Evolutionary conservation across 2,888 invertebrate species (phyloP).

Genomic region (Marasmarcha lunaedactyla): DNA sequence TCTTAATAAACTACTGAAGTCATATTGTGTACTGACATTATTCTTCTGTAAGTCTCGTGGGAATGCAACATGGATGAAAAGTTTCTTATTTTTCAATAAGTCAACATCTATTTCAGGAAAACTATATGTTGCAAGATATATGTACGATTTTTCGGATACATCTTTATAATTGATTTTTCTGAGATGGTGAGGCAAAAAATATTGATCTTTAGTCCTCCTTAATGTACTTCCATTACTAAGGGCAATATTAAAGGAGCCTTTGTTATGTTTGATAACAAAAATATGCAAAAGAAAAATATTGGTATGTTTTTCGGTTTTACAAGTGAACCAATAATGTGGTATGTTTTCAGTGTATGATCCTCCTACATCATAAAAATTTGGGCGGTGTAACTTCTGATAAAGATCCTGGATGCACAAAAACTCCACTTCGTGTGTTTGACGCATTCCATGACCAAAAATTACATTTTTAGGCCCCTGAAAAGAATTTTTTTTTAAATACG

Average conservation of each 20-base stretch:
- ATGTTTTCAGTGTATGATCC: conserved; percentile 42
- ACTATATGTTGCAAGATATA: conserved; percentile 40
- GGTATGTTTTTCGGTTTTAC: conserved; percentile 35
- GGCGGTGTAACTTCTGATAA: conserved; percentile 42
- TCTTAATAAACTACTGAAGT: conserved; percentile 33
- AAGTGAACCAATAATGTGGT: conserved; percentile 46
- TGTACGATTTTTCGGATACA: conserved; percentile 17
- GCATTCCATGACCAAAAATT: conserved; percentile 32
- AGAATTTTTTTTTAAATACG: too few relatives aligned
- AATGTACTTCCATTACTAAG: conserved; percentile 21
- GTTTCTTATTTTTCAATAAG: conserved; percentile 31
- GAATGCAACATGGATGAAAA: conserved; percentile 38
- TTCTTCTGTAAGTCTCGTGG: conserved; percentile 19
- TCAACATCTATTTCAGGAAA: conserved; percentile 42
- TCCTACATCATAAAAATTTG: conserved; percentile 49
- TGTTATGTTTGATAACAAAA: conserved; percentile 36
- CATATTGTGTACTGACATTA: conserved; percentile 30
- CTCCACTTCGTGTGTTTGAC: conserved; percentile 37
- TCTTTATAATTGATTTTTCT: conserved; percentile 28
- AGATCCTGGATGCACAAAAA: conserved; percentile 43
- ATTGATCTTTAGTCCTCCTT: conserved; percentile 30
- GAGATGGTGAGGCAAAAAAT: conserved; percentile 26
- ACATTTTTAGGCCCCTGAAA: conserved; percentile 30
- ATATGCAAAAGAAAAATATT: conserved; percentile 42
- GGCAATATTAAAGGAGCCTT: conserved; percentile 29